phyloP scores from a whole-genome alignment of 2,888 invertebrate species.

The Schrankia costaestrigalis region DNA sequence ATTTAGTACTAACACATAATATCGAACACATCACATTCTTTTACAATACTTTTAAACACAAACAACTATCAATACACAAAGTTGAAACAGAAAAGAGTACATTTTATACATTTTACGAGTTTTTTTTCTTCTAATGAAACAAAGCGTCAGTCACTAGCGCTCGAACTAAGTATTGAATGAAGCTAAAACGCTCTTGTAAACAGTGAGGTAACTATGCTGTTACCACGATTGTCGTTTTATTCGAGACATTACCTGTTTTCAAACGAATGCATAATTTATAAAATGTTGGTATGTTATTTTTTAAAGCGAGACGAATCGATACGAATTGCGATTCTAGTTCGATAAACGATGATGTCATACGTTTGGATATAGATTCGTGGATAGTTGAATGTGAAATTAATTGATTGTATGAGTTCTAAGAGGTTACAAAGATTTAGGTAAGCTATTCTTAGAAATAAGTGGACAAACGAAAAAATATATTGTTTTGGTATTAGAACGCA shows the following conservation, averaged over 20 bases:
- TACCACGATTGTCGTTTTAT: conserved; percentile 37
- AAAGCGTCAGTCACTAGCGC: conserved; percentile 11
- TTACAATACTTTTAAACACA: not conserved
- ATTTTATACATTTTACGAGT: no score
- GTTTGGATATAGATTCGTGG: no score
- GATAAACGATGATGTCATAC: conserved; percentile 13
- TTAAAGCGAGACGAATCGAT: conserved; percentile 2
- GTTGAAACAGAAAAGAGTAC: no score
- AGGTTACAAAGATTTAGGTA: no score
- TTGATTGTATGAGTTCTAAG: no score
- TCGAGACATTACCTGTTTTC: conserved; percentile 31
- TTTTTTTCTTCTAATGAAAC: not conserved
- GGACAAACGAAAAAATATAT: no score
- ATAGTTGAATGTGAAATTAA: no score
- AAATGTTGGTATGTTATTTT: not conserved
- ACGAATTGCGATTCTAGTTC: conserved; percentile 5
- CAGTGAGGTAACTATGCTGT: conserved; percentile 52
- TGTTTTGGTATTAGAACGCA: no score
- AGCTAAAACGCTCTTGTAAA: conserved; percentile 43
- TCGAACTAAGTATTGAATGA: conserved; percentile 43
- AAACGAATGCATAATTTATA: not conserved
- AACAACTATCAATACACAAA: not conserved
- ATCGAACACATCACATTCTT: conserved; percentile 10
- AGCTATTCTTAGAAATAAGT: no score
- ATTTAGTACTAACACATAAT: conserved; percentile 51